Evolutionary conservation across 53 echinoderm and acorn worm species (phyloP).

Genomic region (Echinometra lucunter): DNA sequence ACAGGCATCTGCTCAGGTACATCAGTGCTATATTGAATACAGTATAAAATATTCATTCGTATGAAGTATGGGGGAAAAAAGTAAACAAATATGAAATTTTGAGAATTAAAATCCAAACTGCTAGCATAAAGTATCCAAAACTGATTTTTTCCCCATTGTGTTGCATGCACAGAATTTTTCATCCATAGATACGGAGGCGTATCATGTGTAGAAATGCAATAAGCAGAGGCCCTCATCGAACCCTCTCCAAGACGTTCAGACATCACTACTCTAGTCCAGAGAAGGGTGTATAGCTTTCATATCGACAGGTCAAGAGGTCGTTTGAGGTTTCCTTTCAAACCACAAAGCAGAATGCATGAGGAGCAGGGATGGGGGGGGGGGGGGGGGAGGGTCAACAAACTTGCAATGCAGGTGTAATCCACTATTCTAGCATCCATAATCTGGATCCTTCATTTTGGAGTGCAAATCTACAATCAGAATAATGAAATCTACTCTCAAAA

Average conservation of each 20-base stretch:
- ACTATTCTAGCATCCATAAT: too few relatives aligned
- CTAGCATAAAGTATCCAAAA: neutral
- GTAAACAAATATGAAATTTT: too few relatives aligned
- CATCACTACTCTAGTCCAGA: conserved; percentile 15
- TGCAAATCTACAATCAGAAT: too few relatives aligned
- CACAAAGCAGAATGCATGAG: neutral
- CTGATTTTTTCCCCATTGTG: neutral
- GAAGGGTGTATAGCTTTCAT: conserved; percentile 38
- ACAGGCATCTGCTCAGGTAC: too few relatives aligned
- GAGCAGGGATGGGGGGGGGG: neutral
- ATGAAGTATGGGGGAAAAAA: too few relatives aligned
- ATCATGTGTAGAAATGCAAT: conserved; percentile 40
- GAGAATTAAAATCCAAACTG: too few relatives aligned
- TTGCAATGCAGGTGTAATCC: neutral
- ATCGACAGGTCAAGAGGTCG: conserved; percentile 20
- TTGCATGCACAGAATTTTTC: neutral
- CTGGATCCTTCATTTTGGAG: too few relatives aligned
- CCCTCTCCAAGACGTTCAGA: conserved; percentile 35
- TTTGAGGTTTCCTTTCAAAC: neutral
- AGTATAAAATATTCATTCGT: too few relatives aligned
- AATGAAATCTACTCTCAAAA: too few relatives aligned
- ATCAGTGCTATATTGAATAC: too few relatives aligned
- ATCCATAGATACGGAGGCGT: neutral
- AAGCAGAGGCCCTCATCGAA: neutral
- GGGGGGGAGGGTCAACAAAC: too few relatives aligned